Evolutionary conservation across 2,888 invertebrate genomes (phyloP).

Genomic region (Cheilosia soror): DNA sequence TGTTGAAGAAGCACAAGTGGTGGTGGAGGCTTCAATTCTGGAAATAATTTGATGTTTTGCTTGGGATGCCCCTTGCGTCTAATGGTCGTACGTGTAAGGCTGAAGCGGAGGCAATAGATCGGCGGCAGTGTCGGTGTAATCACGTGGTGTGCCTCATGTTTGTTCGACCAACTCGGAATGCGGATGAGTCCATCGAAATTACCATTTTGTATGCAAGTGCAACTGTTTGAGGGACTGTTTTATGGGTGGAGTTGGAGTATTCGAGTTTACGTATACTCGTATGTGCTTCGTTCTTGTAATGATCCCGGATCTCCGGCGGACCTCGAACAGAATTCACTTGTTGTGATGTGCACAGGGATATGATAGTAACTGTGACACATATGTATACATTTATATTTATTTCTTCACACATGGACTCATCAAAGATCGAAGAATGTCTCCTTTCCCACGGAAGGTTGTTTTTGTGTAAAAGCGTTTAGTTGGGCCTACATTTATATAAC

Average conservation of each 20-base stretch:
- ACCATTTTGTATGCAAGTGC: constrained; percentile 76
- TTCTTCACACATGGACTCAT: constrained; percentile 50
- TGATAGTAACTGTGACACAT: constrained; percentile 35
- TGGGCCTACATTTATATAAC: constrained; percentile 28
- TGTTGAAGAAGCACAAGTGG: constrained; percentile 34
- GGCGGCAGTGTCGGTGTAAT: constrained; percentile 55
- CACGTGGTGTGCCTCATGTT: constrained; percentile 72
- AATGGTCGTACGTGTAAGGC: constrained; percentile 74
- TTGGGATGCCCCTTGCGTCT: constrained; percentile 73
- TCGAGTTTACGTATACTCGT: constrained; percentile 38
- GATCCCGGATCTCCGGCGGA: constrained; percentile 76
- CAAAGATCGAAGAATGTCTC: constrained; percentile 25
- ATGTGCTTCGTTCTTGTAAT: constrained; percentile 61
- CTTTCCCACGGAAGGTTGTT: constrained; percentile 54
- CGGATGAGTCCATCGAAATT: constrained; percentile 76
- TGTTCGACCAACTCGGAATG: constrained; percentile 71
- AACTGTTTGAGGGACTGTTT: constrained; percentile 75
- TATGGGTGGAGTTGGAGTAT: constrained; percentile 75
- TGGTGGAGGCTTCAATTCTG: constrained; percentile 74
- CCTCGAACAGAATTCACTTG: constrained; percentile 62
- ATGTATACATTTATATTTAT: not conserved
- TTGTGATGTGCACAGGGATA: constrained; percentile 38
- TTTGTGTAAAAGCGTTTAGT: constrained; percentile 34
- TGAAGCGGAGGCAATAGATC: constrained; percentile 70
- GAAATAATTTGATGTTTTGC: constrained; percentile 75